Evolutionary conservation across 1,140 invertebrate genomes (phyloP).

Genomic region (Drosophila rufa): DNA sequence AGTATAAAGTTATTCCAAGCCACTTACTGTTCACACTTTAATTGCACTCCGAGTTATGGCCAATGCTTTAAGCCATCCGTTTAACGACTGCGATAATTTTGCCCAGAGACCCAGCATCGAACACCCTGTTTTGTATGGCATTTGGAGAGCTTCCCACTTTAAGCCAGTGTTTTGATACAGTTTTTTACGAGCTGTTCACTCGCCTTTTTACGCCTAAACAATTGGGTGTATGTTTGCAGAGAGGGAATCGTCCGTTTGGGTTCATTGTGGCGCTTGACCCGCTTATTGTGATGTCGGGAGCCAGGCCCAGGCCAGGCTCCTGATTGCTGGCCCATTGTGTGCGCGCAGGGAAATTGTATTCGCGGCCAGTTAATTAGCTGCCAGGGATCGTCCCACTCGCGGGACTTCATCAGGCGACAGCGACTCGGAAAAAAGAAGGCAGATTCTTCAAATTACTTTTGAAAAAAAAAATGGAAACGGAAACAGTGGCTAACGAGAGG

Average conservation of each 20-base stretch:
- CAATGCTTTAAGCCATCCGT: conserved; percentile 20
- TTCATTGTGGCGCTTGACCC: conserved; percentile 52
- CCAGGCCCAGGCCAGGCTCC: conserved; percentile 8
- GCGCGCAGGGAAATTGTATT: conserved; percentile 29
- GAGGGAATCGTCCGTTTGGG: conserved; percentile 43
- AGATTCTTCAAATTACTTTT: conserved; percentile 75
- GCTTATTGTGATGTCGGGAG: conserved; percentile 52
- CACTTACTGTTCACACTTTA: conserved; percentile 3
- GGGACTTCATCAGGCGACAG: conserved; percentile 64
- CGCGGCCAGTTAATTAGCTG: conserved; percentile 72
- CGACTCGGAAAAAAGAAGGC: conserved; percentile 28
- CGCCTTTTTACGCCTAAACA: conserved; percentile 71
- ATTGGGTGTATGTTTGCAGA: conserved; percentile 73
- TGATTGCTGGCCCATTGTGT: conserved; percentile 56
- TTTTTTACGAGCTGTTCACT: conserved; percentile 68
- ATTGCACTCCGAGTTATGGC: conserved; percentile 21
- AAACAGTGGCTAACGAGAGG: background rate
- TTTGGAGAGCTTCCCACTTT: conserved; percentile 32
- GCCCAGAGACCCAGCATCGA: conserved; percentile 9
- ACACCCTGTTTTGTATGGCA: conserved; percentile 53
- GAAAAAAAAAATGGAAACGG: conserved; percentile 46
- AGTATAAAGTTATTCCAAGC: conserved; percentile 1
- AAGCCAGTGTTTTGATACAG: conserved; percentile 45
- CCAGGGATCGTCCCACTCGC: conserved; percentile 44
- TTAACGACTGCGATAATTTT: conserved; percentile 40